Evolutionary conservation across 2,888 invertebrate genomes (phyloP).

Genomic region (Oscheius onirici): DNA sequence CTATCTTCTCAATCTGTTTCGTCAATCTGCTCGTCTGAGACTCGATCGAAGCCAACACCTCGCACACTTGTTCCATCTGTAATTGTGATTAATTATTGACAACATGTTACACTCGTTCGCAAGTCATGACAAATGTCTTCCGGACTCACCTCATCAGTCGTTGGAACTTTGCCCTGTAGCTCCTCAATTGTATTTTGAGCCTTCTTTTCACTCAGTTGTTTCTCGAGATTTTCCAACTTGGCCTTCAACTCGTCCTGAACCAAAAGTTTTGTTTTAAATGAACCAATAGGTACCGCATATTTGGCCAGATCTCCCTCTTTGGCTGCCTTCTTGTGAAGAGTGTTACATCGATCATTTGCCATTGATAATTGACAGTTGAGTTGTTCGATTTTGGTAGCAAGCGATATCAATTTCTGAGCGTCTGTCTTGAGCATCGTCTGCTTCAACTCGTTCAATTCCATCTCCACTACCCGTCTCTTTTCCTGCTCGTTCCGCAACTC

Average conservation of each 20-base stretch:
- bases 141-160: constrained; percentile 59
- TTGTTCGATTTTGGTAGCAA: constrained; percentile 70
- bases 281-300: constrained; percentile 21
- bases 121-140: background rate
- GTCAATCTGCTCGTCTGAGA: constrained; percentile 65
- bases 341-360: constrained; percentile 66
- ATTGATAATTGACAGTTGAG: constrained; percentile 65
- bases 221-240: constrained; percentile 64
- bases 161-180: constrained; percentile 56
- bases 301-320: constrained; percentile 41
- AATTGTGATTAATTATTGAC: constrained; percentile 28
- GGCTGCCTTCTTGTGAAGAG: constrained; percentile 63
- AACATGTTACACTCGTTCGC: background rate
- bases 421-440: constrained; percentile 67
- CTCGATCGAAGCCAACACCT: constrained; percentile 67
- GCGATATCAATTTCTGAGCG: constrained; percentile 68
- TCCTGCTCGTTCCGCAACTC: constrained; percentile 58
- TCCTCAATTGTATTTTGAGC: constrained; percentile 47
- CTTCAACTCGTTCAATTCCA: constrained; percentile 55
- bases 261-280: constrained; percentile 1
- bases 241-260: constrained; percentile 65
- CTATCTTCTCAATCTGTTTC: constrained; percentile 69
- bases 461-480: constrained; percentile 50
- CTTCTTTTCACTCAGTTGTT: constrained; percentile 57
- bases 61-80: constrained; percentile 68